Base-by-base conservation (phyloP, 2,888 invertebrate species). In the Agrotis segetum region DNA sequence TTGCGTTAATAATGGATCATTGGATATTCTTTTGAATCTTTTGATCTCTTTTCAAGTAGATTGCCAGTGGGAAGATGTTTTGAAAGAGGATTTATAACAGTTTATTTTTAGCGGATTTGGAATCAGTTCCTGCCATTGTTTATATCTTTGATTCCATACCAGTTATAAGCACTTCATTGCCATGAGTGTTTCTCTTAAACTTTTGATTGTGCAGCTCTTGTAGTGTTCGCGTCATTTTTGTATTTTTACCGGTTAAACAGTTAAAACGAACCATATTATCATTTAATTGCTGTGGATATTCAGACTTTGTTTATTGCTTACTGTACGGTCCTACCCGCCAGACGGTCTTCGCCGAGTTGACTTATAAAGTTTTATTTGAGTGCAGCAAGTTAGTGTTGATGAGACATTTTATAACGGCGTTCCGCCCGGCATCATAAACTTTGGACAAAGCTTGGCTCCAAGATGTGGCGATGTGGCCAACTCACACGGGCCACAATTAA, bases 301-400 rank as follows among this genome's bases (percentile, higher is more conserved):
- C n/a, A n/a, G n/a, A n/a, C n/a, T n/a, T n/a, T n/a, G n/a, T n/a
- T n/a, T n/a, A n/a, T n/a, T n/a, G n/a, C n/a, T n/a, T n/a, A n/a
- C n/a, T n/a, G n/a, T n/a, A n/a, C n/a, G n/a, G n/a, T n/a, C n/a
- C n/a, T n/a, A n/a, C n/a, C n/a, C n/a, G n/a, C n/a, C n/a, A n/a
- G n/a, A n/a, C n/a, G n/a, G n/a, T n/a, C n/a, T n/a, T n/a, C n/a
- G n/a, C n/a, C n/a, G n/a, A n/a, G n/a, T n/a, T n/a, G n/a, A n/a
- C n/a, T n/a, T n/a, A 87, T 92, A 90, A 92, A 91, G 74, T 90
- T 91, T 91, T 90, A 91, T 92, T 88, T 70, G 86, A 89, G 85
- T 81, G 88, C 88, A 87, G 83, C 83, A 82, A 87, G 86, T 80
- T 79, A 77, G 76, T 85, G 88, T 85, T 89, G 89, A 92, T 90